Evolutionary conservation across 1,140 invertebrate genomes (phyloP), one percentile per base, ranked within the genome.

Genomic region (Heliothis subflexa): DNA sequence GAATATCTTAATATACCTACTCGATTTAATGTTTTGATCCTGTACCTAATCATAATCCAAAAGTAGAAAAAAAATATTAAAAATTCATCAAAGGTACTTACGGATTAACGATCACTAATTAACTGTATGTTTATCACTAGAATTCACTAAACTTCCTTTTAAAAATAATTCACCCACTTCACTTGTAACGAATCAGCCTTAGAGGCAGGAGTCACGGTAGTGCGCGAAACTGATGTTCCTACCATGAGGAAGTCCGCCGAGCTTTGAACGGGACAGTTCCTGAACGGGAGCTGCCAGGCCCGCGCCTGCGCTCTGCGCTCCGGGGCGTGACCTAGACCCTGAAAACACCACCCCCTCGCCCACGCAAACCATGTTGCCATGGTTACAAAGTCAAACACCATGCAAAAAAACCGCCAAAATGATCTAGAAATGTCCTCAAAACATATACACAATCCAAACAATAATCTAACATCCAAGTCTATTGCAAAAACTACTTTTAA

Each of bases 241-340:
- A 79, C 78, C 85, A 83, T 25, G 79, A 87, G 87, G 87, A 86
- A 87, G 84, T 81, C 86, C 64, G 79, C 79, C 79, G 80, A 79
- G 83, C 21, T 90, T 86, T 92, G 88, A 88, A 85, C 86, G 81
- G 80, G 45, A 82, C 73, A 78, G 82, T 89, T 89, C 86, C 83
- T 84, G 68, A 83, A 83, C 75, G 82, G 74, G 78, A 81, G 85
- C 82, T 57, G 50, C 70, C 78, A 14, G 45, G 74, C 83, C 86
- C 88, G 89, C 91, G 91, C 90, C 85, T 86, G 91, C 91, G 91
- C 88, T 33, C 40, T 76, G n/a, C 49, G 40, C 62, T 62, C 84
- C 85, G 86, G 93, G 94, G 94, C 94, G 94, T 94, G 93, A 95
- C 94, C 94, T 95, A 95, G 94, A 95, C 94, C 94, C 91, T 95